Conservation (phyloP, 1,140 invertebrate species). For the Dolichoris vasculosae region DNA sequence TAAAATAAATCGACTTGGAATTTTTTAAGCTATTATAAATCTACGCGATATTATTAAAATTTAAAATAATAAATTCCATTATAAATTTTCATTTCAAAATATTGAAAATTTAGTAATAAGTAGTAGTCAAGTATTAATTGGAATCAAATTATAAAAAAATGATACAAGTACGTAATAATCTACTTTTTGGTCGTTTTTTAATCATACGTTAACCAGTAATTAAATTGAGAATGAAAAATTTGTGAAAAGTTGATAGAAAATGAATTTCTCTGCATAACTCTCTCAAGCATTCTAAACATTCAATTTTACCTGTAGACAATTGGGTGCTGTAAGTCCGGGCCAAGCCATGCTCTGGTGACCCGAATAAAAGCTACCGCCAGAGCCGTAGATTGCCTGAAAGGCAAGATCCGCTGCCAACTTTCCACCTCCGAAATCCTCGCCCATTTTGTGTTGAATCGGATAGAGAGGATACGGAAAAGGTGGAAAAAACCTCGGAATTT, state of each 20-base stretch:
- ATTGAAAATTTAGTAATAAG: too few relatives aligned
- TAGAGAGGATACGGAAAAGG: conserved; percentile 83
- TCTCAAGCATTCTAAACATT: too few relatives aligned
- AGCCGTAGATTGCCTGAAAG: conserved; percentile 77
- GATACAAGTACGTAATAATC: too few relatives aligned
- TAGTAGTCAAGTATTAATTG: too few relatives aligned
- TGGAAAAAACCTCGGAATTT: conserved; percentile 81
- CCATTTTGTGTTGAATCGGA: conserved; percentile 79
- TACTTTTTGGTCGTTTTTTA: neutral
- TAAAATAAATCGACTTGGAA: neutral
- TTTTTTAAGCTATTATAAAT: too few relatives aligned
- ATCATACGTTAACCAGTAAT: neutral
- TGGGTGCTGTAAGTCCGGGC: conserved; percentile 63
- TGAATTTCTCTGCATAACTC: too few relatives aligned
- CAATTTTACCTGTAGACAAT: conserved; percentile 57
- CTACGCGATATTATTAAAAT: too few relatives aligned
- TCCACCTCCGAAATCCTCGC: conserved; percentile 72
- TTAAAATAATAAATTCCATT: too few relatives aligned
- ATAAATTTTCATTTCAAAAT: too few relatives aligned
- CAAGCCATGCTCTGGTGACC: conserved; percentile 67
- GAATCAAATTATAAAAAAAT: too few relatives aligned
- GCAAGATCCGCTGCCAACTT: conserved; percentile 81
- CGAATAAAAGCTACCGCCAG: conserved; percentile 74
- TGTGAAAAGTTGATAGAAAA: neutral
- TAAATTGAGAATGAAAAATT: neutral